Base-by-base conservation (phyloP, 2,888 invertebrate genomes). In the Chironomus riparius region DNA sequence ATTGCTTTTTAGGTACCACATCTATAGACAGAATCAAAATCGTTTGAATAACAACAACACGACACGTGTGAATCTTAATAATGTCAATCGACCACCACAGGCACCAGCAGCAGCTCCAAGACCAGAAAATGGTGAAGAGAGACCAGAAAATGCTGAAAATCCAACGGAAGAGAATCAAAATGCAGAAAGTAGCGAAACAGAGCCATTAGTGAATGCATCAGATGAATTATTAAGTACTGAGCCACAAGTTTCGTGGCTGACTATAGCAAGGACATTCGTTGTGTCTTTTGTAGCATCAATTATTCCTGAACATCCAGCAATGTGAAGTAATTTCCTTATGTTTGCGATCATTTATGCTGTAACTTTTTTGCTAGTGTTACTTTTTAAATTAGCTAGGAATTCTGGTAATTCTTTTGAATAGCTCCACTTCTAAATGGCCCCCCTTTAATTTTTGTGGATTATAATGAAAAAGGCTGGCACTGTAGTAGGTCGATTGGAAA, bases 281-380 rank as follows among this genome's bases (percentile, higher is more conserved):
- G 90, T 94, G 0, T 92, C 96, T 2, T 97, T 98, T 85, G 95
- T 98, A 83, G 91, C 96, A 10, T 98, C 97, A 0, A 86, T 98
- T 76, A 91, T 98, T 82, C 98, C 98, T 0, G 95, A 97, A 81
- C 91, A 92, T 79, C 95, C 92, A 76, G 83, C 83, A 77, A 78
- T 83, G 79, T 83, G 83, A 80, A 62, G n/a, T 12, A 65, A 74
- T 68, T n/a, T 74, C 3, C 10, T 62, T 12, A 12, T 48, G 13
- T 74, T 74, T 47, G 22, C 48, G n/a, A 47, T 15, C 48, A 68
- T 68, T 18, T 74, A 74, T 28, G 13, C 68, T 61, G 6, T 72
- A 18, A 28, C 38, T 72, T 72, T 38, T 18, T 15, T 72, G 6
- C 10, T 72, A 2, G 5, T 72, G 61, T 22, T 28, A 13, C 5